These are phyloP conservation scores for Centropyge bicolor DNA, from an alignment of 2,797 vertebrate species.

Conservation along the genomic window DNA sequence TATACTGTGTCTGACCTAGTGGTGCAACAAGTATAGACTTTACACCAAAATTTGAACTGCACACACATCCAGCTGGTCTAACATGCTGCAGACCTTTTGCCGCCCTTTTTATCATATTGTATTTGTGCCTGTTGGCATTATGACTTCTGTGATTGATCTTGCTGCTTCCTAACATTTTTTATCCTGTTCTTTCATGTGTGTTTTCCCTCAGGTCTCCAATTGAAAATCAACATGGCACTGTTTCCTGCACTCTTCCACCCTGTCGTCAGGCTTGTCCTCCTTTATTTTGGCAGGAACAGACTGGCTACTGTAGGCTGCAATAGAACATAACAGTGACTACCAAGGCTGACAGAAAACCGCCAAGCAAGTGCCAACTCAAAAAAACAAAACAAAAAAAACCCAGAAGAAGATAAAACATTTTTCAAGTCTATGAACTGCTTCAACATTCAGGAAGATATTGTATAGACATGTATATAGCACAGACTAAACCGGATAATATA, in stretches of 20 bases:
- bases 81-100: background rate
- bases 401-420: conserved; percentile 82
- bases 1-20: background rate
- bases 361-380: conserved; percentile 96
- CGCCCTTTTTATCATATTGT: background rate
- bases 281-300: conserved; percentile 92
- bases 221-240: conserved; percentile 98
- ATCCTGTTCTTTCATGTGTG: conserved; percentile 30
- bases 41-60: background rate
- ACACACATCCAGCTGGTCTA: background rate
- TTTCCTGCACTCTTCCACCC: conserved; percentile 98
- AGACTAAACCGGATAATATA: conserved; percentile 99
- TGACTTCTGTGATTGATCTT: background rate
- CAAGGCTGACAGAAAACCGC: conserved; percentile 93
- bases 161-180: conserved; percentile 11
- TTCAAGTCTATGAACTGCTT: conserved; percentile 99
- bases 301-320: conserved; percentile 94
- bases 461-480: conserved; percentile 99
- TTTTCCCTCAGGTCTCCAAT: conserved; percentile 91
- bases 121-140: background rate
- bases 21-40: background rate
- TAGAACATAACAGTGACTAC: conserved; percentile 92
- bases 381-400: conserved; percentile 65
- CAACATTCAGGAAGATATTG: conserved; percentile 99
- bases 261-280: conserved; percentile 94